Percentiles rank a stretch among this genome's conserved stretches.
Evolutionary conservation across 2,797 vertebrate species (phyloP).

Genomic region (Takifugu ocellatus): DNA sequence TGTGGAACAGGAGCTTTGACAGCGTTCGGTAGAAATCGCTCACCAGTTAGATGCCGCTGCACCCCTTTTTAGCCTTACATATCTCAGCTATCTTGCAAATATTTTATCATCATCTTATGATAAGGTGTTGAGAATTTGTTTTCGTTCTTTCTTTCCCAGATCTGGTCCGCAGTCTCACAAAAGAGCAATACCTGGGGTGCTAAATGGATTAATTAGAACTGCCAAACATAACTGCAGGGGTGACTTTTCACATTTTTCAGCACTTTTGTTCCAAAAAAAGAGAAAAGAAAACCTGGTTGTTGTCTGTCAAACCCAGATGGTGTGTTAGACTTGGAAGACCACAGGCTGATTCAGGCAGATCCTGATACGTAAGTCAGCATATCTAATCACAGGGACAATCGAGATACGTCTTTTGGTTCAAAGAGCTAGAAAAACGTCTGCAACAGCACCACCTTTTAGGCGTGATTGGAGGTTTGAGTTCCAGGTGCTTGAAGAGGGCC

Average conservation of each 20-base stretch:
- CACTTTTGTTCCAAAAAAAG: constrained; percentile 49
- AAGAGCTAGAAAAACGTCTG: constrained; percentile 22
- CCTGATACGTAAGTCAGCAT: constrained; percentile 56
- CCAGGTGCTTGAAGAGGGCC: constrained; percentile 11
- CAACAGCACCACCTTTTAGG: constrained; percentile 13
- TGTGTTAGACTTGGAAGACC: constrained; percentile 63
- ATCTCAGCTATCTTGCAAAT: constrained; percentile 33
- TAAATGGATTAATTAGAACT: constrained; percentile 51
- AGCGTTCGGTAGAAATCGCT: constrained; percentile 41
- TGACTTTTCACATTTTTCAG: constrained; percentile 57
- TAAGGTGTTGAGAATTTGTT: constrained; percentile 12
- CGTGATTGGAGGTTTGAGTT: neutral
- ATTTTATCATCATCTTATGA: constrained; percentile 29
- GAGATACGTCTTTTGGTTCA: constrained; percentile 21
- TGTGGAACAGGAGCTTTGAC: constrained; percentile 36
- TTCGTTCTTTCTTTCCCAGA: constrained; percentile 1
- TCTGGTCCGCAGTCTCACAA: constrained; percentile 19
- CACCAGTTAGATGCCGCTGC: constrained; percentile 44
- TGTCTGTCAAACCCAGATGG: constrained; percentile 69
- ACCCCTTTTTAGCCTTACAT: constrained; percentile 34
- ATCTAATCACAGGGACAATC: constrained; percentile 46
- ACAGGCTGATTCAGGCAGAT: constrained; percentile 62
- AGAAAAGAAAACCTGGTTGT: constrained; percentile 53
- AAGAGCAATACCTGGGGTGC: constrained; percentile 43
- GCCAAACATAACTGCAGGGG: constrained; percentile 53